Conservation (phyloP, 2,888 invertebrate genomes). For the Crematogaster levior region DNA sequence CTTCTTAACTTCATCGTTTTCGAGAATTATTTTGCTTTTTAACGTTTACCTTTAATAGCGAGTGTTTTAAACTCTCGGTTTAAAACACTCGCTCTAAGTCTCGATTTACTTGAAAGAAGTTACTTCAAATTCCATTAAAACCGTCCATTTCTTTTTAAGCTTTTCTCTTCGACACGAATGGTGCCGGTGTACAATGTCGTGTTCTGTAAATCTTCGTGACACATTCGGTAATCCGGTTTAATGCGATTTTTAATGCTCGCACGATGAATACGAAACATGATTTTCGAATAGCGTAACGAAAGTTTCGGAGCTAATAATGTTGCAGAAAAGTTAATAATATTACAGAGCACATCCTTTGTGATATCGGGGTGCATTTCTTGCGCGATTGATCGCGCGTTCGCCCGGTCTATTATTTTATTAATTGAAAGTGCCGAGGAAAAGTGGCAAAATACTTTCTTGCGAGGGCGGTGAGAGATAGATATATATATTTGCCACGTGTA, state of each 20-base stretch:
- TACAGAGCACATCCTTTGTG: background rate
- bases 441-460: slow-evolving; percentile 27
- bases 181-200: background rate
- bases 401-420: slow-evolving; percentile 43
- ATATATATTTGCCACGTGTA: slow-evolving; percentile 2
- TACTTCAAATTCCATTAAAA: background rate
- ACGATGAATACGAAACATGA: slow-evolving; percentile 17
- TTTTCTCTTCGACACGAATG: background rate
- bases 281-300: background rate
- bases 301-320: slow-evolving; percentile 7
- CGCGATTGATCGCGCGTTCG: slow-evolving; percentile 23
- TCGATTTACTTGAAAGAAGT: background rate
- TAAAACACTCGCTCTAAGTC: no score
- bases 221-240: slow-evolving; percentile 25
- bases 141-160: background rate
- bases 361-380: slow-evolving; percentile 24
- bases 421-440: slow-evolving; percentile 29
- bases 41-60: background rate
- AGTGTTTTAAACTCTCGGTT: background rate
- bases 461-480: background rate
- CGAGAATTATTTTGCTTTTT: background rate
- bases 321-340: slow-evolving; percentile 16
- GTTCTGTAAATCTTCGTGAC: background rate
- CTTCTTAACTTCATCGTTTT: background rate
- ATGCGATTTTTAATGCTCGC: slow-evolving; percentile 13